These are phyloP conservation scores for Sinhomidia bicolor DNA, from an alignment of 2,888 invertebrate genomes.

Conservation along the genomic window DNA sequence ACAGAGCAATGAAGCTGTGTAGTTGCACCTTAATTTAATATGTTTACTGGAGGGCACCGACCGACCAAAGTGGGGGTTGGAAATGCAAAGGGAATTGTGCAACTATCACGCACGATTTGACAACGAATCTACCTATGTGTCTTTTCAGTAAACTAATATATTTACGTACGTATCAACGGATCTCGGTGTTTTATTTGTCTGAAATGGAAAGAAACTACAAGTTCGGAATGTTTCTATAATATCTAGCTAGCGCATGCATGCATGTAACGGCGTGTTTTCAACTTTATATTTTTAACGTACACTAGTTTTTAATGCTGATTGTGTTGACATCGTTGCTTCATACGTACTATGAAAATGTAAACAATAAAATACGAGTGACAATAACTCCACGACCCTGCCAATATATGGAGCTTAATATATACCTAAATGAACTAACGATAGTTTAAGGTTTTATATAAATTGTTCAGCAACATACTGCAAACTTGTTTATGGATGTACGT, in stretches of 20 bases:
- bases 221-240: too few species aligned
- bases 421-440: not conserved
- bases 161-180: not conserved
- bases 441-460: not conserved
- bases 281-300: not conserved
- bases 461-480: too few species aligned
- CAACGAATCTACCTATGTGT: not conserved
- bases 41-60: not conserved
- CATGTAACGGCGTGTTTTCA: too few species aligned
- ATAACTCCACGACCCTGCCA: not conserved
- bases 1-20: too few species aligned
- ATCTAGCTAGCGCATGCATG: too few species aligned
- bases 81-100: not conserved
- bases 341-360: not conserved
- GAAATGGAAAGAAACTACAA: too few species aligned
- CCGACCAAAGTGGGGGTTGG: not conserved
- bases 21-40: not conserved
- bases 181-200: too few species aligned
- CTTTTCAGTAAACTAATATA: not conserved
- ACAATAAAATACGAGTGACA: not conserved
- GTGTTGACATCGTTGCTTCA: not conserved
- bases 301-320: not conserved
- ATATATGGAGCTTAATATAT: not conserved
- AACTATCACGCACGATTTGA: slow-evolving; percentile 44
- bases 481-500: too few species aligned